Evolutionary conservation across 2,888 invertebrate genomes (phyloP).

Genomic region (Vandiemenella viatica): DNA sequence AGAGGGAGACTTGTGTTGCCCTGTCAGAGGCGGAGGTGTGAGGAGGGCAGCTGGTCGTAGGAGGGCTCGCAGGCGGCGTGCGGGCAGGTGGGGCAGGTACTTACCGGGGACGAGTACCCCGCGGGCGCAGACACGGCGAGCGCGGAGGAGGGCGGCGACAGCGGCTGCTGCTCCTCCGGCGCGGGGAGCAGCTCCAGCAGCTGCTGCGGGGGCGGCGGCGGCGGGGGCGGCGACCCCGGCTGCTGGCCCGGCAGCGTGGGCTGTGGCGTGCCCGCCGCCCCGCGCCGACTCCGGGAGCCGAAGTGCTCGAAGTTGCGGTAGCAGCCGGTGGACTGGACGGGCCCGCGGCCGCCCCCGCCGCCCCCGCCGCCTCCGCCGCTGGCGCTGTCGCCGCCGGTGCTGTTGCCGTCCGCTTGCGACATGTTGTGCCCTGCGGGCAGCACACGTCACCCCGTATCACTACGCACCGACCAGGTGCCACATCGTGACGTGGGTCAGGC

Average conservation of each 20-base stretch:
- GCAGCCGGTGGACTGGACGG: constrained; percentile 6
- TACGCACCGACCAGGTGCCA: not conserved
- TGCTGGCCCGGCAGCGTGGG: constrained; percentile 13
- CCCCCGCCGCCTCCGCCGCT: constrained; percentile 29
- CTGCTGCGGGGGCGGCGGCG: constrained; percentile 20
- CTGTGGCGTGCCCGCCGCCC: constrained; percentile 4
- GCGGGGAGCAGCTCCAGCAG: constrained; percentile 16
- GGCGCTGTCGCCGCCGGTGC: constrained; percentile 51
- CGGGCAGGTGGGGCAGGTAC: not conserved
- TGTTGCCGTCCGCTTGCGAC: constrained; percentile 77
- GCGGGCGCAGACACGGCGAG: not conserved
- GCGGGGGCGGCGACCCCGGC: constrained; percentile 18
- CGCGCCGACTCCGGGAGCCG: constrained; percentile 28
- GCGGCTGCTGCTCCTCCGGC: constrained; percentile 12
- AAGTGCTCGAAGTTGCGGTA: constrained; percentile 11
- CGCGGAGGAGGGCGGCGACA: constrained; percentile 24
- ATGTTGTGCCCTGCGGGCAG: constrained; percentile 76
- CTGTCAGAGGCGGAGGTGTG: not conserved
- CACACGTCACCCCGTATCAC: constrained; percentile 19
- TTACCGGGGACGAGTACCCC: not conserved
- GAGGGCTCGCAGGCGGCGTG: not conserved
- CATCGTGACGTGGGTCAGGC: too few species aligned
- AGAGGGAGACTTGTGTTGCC: too few species aligned
- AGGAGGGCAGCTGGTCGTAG: not conserved
- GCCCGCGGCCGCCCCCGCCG: constrained; percentile 3